Conservation (phyloP, 2,888 invertebrate species). For the Antheraea assamensis region DNA sequence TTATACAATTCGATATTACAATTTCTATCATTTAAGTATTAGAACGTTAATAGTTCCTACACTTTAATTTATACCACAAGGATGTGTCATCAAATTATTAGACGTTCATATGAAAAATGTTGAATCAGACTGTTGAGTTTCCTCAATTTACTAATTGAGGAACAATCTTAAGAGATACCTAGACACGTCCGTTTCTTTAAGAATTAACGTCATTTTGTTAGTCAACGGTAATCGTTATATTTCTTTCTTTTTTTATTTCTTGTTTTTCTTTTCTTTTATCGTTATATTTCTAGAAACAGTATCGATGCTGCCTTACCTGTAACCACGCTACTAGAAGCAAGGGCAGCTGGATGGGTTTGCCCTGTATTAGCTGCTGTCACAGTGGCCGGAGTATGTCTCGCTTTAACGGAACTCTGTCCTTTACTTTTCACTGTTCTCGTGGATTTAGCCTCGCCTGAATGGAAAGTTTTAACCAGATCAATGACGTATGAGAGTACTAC, state of each 20-base stretch:
- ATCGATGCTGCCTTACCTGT: slow-evolving; percentile 83
- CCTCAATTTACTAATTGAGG: neutral
- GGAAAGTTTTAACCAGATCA: slow-evolving; percentile 83
- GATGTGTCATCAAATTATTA: neutral
- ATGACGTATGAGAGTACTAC: slow-evolving; percentile 83
- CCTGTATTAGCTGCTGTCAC: slow-evolving; percentile 83
- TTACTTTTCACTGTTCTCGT: slow-evolving; percentile 80
- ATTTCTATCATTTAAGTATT: neutral
- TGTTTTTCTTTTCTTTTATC: no score
- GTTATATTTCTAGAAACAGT: slow-evolving; percentile 66
- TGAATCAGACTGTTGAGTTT: neutral
- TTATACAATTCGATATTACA: no score
- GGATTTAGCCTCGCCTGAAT: slow-evolving; percentile 82
- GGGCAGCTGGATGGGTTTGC: slow-evolving; percentile 83
- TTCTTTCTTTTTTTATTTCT: neutral
- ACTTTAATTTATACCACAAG: neutral
- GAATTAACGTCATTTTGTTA: slow-evolving; percentile 23
- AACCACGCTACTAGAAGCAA: slow-evolving; percentile 82
- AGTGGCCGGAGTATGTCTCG: slow-evolving; percentile 82
- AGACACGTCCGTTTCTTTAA: slow-evolving; percentile 22
- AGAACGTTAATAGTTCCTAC: slow-evolving; percentile 15
- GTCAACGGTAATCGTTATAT: neutral
- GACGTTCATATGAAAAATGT: neutral
- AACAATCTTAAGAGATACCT: neutral
- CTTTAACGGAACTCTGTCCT: slow-evolving; percentile 84